phyloP scores from a whole-genome alignment of 1,140 invertebrate genomes.

The Temnothorax longispinosus region DNA sequence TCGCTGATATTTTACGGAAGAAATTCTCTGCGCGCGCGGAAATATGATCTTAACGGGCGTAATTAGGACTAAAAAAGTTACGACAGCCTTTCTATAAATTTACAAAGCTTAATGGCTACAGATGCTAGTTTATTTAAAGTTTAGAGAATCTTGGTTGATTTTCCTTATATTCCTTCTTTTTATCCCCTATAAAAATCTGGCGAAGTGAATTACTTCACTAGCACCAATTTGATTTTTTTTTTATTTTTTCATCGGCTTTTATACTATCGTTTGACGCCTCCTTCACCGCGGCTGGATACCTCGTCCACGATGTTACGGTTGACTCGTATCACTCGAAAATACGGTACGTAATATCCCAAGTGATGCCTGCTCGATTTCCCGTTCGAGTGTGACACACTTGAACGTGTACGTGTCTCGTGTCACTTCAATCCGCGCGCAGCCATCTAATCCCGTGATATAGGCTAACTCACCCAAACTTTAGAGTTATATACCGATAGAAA shows the following conservation, averaged over 20 bases:
- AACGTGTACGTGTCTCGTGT: conserved; percentile 35
- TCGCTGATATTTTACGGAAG: neutral
- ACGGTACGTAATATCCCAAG: conserved; percentile 35
- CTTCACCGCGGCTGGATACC: neutral
- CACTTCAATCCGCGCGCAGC: neutral
- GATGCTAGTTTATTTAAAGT: neutral
- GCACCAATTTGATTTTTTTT: neutral
- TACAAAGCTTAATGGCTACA: neutral
- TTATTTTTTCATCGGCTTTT: neutral
- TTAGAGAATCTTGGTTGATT: neutral
- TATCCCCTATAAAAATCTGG: neutral
- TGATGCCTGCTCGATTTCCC: conserved; percentile 23
- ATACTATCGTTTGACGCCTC: neutral
- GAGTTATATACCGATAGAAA: conserved; percentile 1
- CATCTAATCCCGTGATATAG: conserved; percentile 36
- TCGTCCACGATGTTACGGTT: neutral
- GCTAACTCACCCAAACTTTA: conserved; percentile 8
- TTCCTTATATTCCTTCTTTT: neutral
- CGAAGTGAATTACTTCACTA: neutral
- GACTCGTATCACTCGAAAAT: conserved; percentile 27
- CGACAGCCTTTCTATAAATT: neutral
- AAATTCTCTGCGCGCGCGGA: neutral
- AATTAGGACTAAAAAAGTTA: neutral
- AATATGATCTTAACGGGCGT: neutral
- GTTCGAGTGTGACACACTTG: neutral